phyloP scores from a whole-genome alignment of 2,797 vertebrate genomes.

The Manis javanica region DNA sequence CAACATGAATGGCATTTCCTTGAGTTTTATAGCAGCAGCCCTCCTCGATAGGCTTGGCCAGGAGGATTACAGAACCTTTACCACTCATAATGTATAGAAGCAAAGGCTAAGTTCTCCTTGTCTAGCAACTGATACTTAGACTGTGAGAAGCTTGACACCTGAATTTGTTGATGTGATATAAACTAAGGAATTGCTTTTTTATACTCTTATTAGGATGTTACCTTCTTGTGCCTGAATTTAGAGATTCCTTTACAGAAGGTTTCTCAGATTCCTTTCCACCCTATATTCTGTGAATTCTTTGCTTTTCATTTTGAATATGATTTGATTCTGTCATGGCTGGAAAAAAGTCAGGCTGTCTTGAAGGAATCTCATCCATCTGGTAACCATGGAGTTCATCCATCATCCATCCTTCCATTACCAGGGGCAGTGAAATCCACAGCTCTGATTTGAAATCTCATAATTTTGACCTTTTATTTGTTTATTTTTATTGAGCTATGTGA shows the following conservation, averaged over 20 bases:
- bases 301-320: not conserved
- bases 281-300: not conserved
- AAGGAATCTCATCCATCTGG: not conserved
- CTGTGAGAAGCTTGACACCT: not conserved
- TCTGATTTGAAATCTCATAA: not conserved
- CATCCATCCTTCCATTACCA: not conserved
- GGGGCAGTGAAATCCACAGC: not conserved
- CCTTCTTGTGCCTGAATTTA: not conserved
- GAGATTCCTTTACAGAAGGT: not conserved
- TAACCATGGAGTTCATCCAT: not conserved
- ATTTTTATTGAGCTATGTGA: not conserved
- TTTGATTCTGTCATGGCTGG: not conserved
- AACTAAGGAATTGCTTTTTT: not conserved
- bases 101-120: not conserved
- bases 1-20: not conserved
- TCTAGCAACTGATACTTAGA: not conserved
- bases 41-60: not conserved
- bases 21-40: not conserved
- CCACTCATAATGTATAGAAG: not conserved
- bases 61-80: not conserved
- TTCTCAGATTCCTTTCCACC: not conserved
- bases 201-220: not conserved
- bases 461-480: not conserved
- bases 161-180: not conserved
- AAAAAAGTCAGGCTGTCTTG: not conserved